phyloP scores from a whole-genome alignment of 2,888 invertebrate species.

The Lasioglossum leucozonium region DNA sequence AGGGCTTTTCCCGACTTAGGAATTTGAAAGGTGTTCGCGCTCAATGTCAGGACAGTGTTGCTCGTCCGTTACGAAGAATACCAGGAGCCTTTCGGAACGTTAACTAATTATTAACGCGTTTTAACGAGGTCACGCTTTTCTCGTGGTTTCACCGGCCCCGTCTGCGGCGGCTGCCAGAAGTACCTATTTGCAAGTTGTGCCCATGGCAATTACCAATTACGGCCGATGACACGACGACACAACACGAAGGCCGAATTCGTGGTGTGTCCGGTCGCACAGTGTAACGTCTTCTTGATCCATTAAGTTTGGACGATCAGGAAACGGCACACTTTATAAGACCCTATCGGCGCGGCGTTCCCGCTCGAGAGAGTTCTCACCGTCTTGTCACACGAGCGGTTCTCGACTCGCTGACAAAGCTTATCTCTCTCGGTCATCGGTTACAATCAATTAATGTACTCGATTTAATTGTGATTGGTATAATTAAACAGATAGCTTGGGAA shows the following conservation, averaged over 20 bases:
- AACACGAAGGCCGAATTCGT: conserved; percentile 66
- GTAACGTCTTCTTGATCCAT: conserved; percentile 63
- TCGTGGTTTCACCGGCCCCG: conserved; percentile 53
- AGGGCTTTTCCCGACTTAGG: not conserved
- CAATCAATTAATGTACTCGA: conserved; percentile 6
- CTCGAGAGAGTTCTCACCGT: conserved; percentile 35
- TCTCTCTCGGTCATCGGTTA: conserved; percentile 27
- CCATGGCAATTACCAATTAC: conserved; percentile 73
- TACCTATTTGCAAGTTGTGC: conserved; percentile 59
- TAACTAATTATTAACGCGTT: conserved; percentile 21
- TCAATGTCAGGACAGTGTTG: not conserved
- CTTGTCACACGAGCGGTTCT: not conserved
- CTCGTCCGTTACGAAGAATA: not conserved
- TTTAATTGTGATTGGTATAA: not conserved
- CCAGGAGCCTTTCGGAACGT: not conserved
- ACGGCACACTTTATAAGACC: conserved; percentile 54
- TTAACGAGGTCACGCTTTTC: conserved; percentile 5
- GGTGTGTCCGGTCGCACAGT: conserved; percentile 72
- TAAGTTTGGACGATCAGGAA: conserved; percentile 57
- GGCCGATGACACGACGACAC: conserved; percentile 58
- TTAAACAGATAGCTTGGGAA: conserved; percentile 7
- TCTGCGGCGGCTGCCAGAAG: conserved; percentile 49
- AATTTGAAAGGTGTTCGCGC: not conserved
- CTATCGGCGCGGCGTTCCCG: conserved; percentile 32
- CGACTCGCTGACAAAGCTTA: conserved; percentile 20